Evolutionary conservation across 2,113 vertebrate species (phyloP).

Genomic region (Syngnathoides biaculeatus): DNA sequence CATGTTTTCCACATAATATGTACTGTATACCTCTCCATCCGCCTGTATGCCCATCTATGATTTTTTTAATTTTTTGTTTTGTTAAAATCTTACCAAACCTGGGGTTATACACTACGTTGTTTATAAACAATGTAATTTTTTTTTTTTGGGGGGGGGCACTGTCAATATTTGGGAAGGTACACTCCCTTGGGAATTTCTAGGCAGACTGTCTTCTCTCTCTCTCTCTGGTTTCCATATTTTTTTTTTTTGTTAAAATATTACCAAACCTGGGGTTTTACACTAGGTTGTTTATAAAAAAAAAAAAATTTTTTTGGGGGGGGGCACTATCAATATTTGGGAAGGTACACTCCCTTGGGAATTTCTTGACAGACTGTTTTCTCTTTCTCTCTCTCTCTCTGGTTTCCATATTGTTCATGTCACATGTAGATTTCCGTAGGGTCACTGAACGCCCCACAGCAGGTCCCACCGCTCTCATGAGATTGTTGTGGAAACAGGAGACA

Average conservation of each 20-base stretch:
- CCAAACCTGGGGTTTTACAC: too few species aligned
- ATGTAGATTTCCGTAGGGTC: slow-evolving; percentile 20
- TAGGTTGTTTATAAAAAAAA: too few species aligned
- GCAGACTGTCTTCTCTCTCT: slow-evolving; percentile 12
- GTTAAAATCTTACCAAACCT: too few species aligned
- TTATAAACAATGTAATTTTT: too few species aligned
- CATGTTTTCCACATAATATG: too few species aligned
- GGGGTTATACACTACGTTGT: too few species aligned
- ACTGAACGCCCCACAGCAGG: slow-evolving; percentile 27
- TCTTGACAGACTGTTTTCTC: slow-evolving; percentile 20
- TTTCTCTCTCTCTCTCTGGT: too few species aligned
- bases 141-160: too few species aligned
- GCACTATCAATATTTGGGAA: slow-evolving; percentile 32
- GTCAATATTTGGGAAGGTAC: slow-evolving; percentile 23
- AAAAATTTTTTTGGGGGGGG: slow-evolving; percentile 38
- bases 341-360: slow-evolving; percentile 36
- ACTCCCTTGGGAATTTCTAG: slow-evolving; percentile 37
- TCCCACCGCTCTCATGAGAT: slow-evolving; percentile 40
- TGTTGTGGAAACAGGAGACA: slow-evolving; percentile 16
- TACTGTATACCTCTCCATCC: too few species aligned
- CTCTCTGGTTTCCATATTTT: not conserved
- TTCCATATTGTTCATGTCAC: slow-evolving; percentile 2
- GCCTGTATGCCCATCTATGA: too few species aligned
- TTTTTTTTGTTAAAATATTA: too few species aligned
- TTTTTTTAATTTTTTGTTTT: too few species aligned